Percentiles rank a stretch among this genome's conserved stretches.
These are phyloP conservation scores for Chelidonichthys spinosus DNA, from an alignment of 2,797 vertebrate species.

Conservation along the genomic window DNA sequence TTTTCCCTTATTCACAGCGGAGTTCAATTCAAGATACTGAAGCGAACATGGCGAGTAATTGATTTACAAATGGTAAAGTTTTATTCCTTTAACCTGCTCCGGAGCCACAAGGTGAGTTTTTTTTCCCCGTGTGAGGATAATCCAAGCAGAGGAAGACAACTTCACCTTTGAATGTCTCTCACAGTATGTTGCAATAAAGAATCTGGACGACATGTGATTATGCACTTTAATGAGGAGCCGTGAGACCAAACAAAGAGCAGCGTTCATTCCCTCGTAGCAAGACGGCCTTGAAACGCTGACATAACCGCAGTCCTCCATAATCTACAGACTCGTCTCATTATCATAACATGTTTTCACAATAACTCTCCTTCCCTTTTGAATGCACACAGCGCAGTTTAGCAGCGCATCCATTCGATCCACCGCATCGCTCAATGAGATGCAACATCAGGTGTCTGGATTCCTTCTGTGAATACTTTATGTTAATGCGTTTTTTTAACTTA, in stretches of 20 bases:
- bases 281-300: not conserved
- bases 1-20: no score
- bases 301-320: not conserved
- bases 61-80: not conserved
- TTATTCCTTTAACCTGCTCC: not conserved
- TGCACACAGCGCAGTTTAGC: conserved; percentile 4
- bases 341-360: not conserved
- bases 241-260: conserved; percentile 34
- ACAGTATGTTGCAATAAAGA: not conserved
- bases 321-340: not conserved
- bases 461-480: conserved; percentile 45
- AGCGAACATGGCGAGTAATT: not conserved
- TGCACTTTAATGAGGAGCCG: conserved; percentile 53
- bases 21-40: no score
- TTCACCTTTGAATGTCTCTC: conserved; percentile 13
- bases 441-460: conserved; percentile 23
- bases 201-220: conserved; percentile 45
- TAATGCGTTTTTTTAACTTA: conserved; percentile 35
- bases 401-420: conserved; percentile 5
- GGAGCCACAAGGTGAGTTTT: not conserved
- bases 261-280: conserved; percentile 3
- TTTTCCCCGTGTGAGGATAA: not conserved
- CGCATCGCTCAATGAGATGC: not conserved
- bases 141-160: not conserved
- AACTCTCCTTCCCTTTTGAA: no score